Evolutionary conservation across 2,888 invertebrate genomes (phyloP).

Genomic region (Hirudinaria manillensis): DNA sequence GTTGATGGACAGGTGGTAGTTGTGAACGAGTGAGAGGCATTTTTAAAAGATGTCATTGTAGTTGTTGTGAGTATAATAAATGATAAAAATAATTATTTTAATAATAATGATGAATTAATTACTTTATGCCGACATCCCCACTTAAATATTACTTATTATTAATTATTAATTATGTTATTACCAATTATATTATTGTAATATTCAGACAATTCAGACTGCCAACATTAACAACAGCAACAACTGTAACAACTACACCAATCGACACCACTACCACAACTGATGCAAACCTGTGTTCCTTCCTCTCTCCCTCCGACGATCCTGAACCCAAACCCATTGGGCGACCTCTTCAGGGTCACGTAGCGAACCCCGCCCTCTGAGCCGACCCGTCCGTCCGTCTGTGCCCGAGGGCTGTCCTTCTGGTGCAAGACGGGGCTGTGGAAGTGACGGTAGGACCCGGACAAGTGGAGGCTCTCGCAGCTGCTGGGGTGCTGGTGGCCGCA

Average conservation of each 20-base stretch:
- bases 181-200: neutral
- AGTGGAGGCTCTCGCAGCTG: constrained; percentile 14
- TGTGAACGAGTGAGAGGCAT: neutral
- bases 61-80: neutral
- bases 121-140: too few species aligned
- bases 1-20: neutral
- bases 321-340: constrained; percentile 80
- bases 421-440: constrained; percentile 14
- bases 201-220: neutral
- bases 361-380: neutral
- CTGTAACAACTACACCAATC: neutral
- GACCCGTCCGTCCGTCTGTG: neutral
- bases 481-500: neutral
- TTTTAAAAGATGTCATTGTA: neutral
- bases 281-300: constrained; percentile 75
- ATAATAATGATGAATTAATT: too few species aligned
- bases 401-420: neutral
- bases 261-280: neutral
- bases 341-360: constrained; percentile 8
- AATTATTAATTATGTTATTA: neutral
- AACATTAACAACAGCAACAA: neutral
- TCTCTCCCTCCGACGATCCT: constrained; percentile 95
- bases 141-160: too few species aligned
- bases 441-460: neutral
- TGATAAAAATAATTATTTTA: neutral